A percentile compares a stretch with the other conserved stretches of the same genome.
These are phyloP conservation scores for Sphaerophoria taeniata DNA, from an alignment of 2,888 invertebrate genomes.

Conservation along the genomic window DNA sequence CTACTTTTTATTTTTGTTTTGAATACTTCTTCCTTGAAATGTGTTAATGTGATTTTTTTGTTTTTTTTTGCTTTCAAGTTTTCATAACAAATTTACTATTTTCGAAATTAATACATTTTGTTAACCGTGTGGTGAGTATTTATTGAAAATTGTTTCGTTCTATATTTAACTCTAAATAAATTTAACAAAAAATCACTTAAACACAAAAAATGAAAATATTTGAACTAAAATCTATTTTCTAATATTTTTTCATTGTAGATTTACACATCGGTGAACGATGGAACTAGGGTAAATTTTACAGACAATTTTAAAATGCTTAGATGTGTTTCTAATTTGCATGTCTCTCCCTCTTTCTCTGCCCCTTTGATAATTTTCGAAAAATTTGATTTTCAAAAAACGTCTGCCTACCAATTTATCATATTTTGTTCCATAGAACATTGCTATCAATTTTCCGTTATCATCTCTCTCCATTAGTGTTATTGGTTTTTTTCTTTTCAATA, in stretches of 20 bases:
- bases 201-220: slow-evolving; percentile 19
- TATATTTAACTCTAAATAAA: not conserved
- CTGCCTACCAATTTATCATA: not conserved
- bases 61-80: not conserved
- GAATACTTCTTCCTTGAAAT: slow-evolving; percentile 23
- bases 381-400: no score
- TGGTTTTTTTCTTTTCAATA: slow-evolving; percentile 4
- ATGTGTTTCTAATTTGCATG: slow-evolving; percentile 4
- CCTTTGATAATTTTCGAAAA: no score
- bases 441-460: not conserved
- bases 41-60: slow-evolving; percentile 33
- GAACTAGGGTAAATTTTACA: slow-evolving; percentile 68
- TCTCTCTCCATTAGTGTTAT: not conserved
- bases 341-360: not conserved
- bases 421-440: not conserved
- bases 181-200: slow-evolving; percentile 8
- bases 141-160: slow-evolving; percentile 41
- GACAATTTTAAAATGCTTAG: not conserved
- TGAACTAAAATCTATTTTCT: slow-evolving; percentile 47
- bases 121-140: slow-evolving; percentile 54
- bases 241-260: slow-evolving; percentile 79
- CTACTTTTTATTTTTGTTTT: slow-evolving; percentile 8
- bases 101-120: slow-evolving; percentile 27
- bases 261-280: slow-evolving; percentile 71
- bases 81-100: slow-evolving; percentile 20